These are phyloP conservation scores for Protobothrops mucrosquamatus DNA, from an alignment of 2,113 vertebrate species.

Conservation along the genomic window DNA sequence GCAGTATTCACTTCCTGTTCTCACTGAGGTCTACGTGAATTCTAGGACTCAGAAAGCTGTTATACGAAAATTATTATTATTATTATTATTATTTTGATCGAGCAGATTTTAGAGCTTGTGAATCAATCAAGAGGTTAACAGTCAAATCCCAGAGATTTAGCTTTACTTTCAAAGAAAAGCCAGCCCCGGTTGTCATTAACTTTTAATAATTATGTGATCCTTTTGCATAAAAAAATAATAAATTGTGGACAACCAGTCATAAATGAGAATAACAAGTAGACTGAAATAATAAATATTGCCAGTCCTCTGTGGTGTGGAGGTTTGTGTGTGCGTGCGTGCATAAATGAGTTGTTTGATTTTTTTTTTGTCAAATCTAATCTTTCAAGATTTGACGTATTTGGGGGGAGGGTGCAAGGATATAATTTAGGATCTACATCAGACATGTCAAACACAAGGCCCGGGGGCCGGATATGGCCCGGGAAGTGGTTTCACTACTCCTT, in stretches of 20 bases:
- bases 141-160: neutral
- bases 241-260: neutral
- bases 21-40: neutral
- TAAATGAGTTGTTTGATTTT: neutral
- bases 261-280: neutral
- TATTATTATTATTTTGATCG: too few relatives aligned
- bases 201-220: conserved; percentile 3
- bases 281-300: neutral
- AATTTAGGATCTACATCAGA: conserved; percentile 33
- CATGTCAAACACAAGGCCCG: too few relatives aligned
- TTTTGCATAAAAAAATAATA: conserved; percentile 11
- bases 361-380: conserved; percentile 5
- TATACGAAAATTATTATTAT: too few relatives aligned
- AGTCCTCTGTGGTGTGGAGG: neutral
- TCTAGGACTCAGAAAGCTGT: neutral
- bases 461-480: too few relatives aligned
- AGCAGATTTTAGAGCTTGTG: neutral
- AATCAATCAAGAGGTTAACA: neutral
- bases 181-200: conserved; percentile 2
- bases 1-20: too few relatives aligned
- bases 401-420: neutral
- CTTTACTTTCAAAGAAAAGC: neutral
- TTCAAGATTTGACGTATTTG: conserved; percentile 21
- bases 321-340: neutral
- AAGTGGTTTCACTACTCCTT: too few relatives aligned